These are phyloP conservation scores for Puma concolor DNA, from an alignment of 2,113 vertebrate genomes.

Conservation along the genomic window DNA sequence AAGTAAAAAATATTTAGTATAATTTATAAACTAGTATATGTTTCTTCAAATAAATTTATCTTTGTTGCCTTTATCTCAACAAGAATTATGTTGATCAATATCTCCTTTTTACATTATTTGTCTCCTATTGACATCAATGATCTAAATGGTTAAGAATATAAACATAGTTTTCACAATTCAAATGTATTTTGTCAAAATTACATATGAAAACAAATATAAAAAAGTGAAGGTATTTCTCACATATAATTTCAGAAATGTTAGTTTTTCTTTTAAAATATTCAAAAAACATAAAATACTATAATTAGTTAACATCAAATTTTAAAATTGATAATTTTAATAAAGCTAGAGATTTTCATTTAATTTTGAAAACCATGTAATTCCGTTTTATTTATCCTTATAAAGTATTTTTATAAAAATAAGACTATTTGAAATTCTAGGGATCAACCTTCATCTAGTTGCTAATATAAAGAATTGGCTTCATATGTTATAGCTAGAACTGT, in stretches of 20 bases:
- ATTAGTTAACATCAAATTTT: neutral
- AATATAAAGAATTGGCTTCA: neutral
- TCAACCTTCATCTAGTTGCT: neutral
- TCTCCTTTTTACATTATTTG: neutral
- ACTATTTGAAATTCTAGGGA: neutral
- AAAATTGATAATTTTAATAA: conserved; percentile 2
- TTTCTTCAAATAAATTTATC: conserved; percentile 4
- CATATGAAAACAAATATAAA: conserved; percentile 20
- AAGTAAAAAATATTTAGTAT: neutral
- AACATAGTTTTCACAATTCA: neutral
- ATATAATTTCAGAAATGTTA: neutral
- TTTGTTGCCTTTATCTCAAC: neutral
- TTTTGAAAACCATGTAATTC: neutral
- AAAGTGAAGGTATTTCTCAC: neutral
- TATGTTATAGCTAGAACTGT: neutral
- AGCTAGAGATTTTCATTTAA: neutral
- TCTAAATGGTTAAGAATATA: neutral
- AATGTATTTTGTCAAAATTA: neutral
- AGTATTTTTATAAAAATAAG: neutral
- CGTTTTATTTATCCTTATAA: neutral
- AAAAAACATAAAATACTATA: neutral
- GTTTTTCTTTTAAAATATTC: neutral
- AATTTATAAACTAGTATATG: neutral
- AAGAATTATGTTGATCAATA: neutral
- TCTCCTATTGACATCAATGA: neutral